Evolutionary conservation across 2,888 invertebrate species (phyloP).

Genomic region (Athalia circularis): DNA sequence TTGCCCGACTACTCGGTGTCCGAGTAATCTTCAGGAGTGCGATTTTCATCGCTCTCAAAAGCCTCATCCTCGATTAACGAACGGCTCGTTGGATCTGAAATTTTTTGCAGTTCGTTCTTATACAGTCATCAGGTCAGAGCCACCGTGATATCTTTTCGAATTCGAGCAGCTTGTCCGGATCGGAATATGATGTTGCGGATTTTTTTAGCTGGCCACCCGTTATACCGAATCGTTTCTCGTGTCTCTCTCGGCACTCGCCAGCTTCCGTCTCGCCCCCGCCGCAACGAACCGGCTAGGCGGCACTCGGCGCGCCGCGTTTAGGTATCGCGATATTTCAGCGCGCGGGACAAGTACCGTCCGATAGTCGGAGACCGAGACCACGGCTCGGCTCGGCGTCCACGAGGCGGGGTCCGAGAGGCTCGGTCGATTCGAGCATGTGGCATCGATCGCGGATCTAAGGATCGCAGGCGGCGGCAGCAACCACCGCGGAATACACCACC

Average conservation of each 20-base stretch:
- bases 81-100: too few species aligned
- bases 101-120: too few species aligned
- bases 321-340: conserved; percentile 62
- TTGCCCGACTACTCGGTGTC: conserved; percentile 10
- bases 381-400: conserved; percentile 11
- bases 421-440: conserved; percentile 14
- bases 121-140: too few species aligned
- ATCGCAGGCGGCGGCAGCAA: conserved; percentile 3
- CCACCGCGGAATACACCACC: too few species aligned
- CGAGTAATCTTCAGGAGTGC: neutral
- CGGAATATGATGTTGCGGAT: too few species aligned
- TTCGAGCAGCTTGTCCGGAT: too few species aligned
- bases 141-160: too few species aligned
- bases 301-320: conserved; percentile 44
- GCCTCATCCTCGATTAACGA: too few species aligned
- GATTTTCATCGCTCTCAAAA: neutral
- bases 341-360: conserved; percentile 60
- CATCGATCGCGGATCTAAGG: conserved; percentile 36
- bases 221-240: conserved; percentile 14
- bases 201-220: conserved; percentile 20
- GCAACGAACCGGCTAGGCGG: conserved; percentile 38
- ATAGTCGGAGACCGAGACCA: conserved; percentile 50
- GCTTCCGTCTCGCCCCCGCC: conserved; percentile 43
- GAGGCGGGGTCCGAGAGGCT: conserved; percentile 45
- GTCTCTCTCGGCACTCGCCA: conserved; percentile 41